Evolutionary conservation across 2,797 vertebrate genomes (phyloP), one percentile per base, ranked within the genome.

Genomic region (Gymnoscopelus microlampas): DNA sequence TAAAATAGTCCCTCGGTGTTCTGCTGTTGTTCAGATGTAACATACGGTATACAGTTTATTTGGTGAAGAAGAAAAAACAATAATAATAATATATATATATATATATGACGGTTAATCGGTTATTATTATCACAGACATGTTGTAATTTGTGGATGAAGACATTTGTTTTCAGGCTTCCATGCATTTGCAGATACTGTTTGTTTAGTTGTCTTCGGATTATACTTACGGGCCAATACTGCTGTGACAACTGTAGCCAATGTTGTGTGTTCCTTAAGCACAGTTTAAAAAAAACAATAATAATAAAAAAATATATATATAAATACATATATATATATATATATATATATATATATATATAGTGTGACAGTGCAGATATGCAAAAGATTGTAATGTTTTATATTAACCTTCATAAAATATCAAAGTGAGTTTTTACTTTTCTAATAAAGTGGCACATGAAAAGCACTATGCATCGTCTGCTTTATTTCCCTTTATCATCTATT

Each of bases 361-460:
- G 88, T 92, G 87, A 86, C 78, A 82, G 90, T 93, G 90, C 86
- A 91, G 87, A 90, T 93, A 92, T 94, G 91, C 91, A 94, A 91
- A 90, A 92, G 91, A 94, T 93, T 93, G 91, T 94, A 93, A 93
- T 92, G 91, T 94, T 94, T 95, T 94, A 91, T 94, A 94, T 91
- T 91, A 91, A 89, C 75, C 92, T 93, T 93, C 85, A 91, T 93
- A 93, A 89, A 91, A 92, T 91, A 92, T 91, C 86, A 92, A 94
- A 94, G 88, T 89, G 88, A 93, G 89, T 95, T 95, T 94, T 93
- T 95, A 95, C 94, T 95, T 95, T 95, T 95, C 87, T 94, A 95
- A 94, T 95, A 94, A 94, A 94, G 89, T 90, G 91, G 90, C 93
- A 94, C 92, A 90, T 92, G 88, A 91, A 87, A 85, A 87, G 9